Percentiles rank a stretch among this genome's conserved stretches.
Evolutionary conservation across 92 coral and sea anemone species (phyloP).

Genomic region (Parazoanthus darwini): DNA sequence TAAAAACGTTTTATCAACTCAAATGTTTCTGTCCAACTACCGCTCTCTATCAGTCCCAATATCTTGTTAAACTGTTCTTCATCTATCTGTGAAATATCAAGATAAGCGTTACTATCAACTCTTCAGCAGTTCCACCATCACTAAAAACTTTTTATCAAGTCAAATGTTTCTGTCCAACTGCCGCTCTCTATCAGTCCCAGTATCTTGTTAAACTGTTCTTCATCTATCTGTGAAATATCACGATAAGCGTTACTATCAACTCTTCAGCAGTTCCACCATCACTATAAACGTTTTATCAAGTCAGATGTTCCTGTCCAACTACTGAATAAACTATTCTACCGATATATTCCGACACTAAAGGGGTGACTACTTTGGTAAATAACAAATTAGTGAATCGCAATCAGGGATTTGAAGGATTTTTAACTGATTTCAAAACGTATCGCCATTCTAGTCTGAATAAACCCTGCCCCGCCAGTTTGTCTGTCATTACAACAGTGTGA

Average conservation of each 20-base stretch:
- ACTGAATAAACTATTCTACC: too few species aligned
- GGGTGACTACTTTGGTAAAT: neutral
- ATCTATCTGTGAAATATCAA: too few species aligned
- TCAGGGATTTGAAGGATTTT: too few species aligned
- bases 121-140: too few species aligned
- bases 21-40: too few species aligned
- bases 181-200: conserved; percentile 87
- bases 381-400: neutral
- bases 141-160: too few species aligned
- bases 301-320: neutral
- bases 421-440: too few species aligned
- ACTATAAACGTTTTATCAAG: neutral
- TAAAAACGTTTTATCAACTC: too few species aligned
- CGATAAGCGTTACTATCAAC: neutral
- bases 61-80: too few species aligned
- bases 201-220: conserved; percentile 79
- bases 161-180: neutral
- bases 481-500: neutral
- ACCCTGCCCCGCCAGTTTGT: neutral
- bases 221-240: conserved; percentile 69
- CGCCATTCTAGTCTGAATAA: neutral
- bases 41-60: too few species aligned
- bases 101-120: too few species aligned
- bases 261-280: neutral
- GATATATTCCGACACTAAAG: neutral